Conservation (phyloP, 2,113 vertebrate genomes). For the Thalassoma bifasciatum region DNA sequence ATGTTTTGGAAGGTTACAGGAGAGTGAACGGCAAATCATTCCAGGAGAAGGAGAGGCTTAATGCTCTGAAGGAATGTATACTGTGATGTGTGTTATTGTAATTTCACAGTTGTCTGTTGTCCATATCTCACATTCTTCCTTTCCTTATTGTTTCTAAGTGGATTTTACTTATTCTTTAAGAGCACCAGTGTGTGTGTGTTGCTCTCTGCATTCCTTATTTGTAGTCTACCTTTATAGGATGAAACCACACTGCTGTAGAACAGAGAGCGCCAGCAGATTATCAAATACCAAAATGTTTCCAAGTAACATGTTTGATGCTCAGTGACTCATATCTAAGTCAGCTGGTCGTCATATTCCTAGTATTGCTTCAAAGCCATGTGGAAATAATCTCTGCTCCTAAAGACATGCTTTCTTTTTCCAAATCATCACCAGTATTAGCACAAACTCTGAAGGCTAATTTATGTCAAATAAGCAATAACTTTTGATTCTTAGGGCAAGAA, state of each 20-base stretch:
- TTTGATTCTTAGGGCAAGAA: slow-evolving; percentile 24
- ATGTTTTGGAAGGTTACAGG: slow-evolving; percentile 16
- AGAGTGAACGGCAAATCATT: slow-evolving; percentile 43
- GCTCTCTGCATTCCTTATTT: slow-evolving; percentile 42
- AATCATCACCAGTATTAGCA: slow-evolving; percentile 45
- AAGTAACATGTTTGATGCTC: slow-evolving; percentile 21
- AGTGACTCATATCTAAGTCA: slow-evolving; percentile 39
- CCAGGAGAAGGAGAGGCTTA: slow-evolving; percentile 7
- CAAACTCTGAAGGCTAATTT: slow-evolving; percentile 41
- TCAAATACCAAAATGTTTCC: slow-evolving; percentile 42
- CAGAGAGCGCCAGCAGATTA: slow-evolving; percentile 31
- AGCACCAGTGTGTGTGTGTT: slow-evolving; percentile 27
- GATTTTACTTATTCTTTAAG: slow-evolving; percentile 30
- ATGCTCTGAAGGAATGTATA: slow-evolving; percentile 24
- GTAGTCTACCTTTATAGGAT: slow-evolving; percentile 23
- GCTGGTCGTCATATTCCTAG: slow-evolving; percentile 13
- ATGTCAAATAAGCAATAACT: slow-evolving; percentile 65
- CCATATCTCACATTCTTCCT: slow-evolving; percentile 23
- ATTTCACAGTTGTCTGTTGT: slow-evolving; percentile 33
- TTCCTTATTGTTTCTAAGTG: slow-evolving; percentile 9
- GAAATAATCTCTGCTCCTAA: slow-evolving; percentile 25
- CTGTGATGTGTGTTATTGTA: slow-evolving; percentile 38
- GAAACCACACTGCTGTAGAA: slow-evolving; percentile 54
- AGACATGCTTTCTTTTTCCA: slow-evolving; percentile 8
- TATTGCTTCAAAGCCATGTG: slow-evolving; percentile 40